Percentiles rank a stretch among this genome's conserved stretches.
These are phyloP conservation scores for Megaleporinus macrocephalus DNA, from an alignment of 2,113 vertebrate genomes.

Conservation along the genomic window DNA sequence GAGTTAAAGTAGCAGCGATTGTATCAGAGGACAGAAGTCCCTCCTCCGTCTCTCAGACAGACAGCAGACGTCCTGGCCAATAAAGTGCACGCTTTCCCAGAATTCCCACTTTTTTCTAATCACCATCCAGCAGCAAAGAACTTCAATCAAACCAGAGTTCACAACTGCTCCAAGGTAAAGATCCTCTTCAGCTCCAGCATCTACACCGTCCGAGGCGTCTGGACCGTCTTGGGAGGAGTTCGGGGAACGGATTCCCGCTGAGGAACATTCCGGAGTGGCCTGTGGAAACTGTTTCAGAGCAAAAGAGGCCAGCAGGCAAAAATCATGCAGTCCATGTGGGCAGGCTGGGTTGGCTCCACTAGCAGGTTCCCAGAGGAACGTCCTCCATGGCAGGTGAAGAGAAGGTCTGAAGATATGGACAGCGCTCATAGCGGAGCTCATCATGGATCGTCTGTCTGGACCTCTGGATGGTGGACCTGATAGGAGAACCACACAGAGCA, in stretches of 20 bases:
- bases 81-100: slow-evolving; percentile 43
- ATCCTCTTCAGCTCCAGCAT: slow-evolving; percentile 3
- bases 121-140: slow-evolving; percentile 7
- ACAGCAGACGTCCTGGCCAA: slow-evolving; percentile 43
- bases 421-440: neutral
- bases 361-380: neutral
- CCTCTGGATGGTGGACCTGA: neutral
- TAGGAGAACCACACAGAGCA: neutral
- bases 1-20: slow-evolving; percentile 8
- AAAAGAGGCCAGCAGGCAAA: slow-evolving; percentile 8
- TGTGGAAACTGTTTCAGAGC: slow-evolving; percentile 19
- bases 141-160: neutral
- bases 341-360: neutral
- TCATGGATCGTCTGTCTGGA: neutral
- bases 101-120: slow-evolving; percentile 1
- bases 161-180: slow-evolving; percentile 6
- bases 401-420: neutral
- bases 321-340: slow-evolving; percentile 20
- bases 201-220: neutral
- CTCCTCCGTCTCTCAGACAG: neutral
- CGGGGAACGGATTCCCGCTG: neutral
- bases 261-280: slow-evolving; percentile 32
- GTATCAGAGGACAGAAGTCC: neutral
- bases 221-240: neutral
- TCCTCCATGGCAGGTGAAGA: neutral